phyloP scores from a whole-genome alignment of 2,888 invertebrate species.

The Leptopilina syphax region DNA sequence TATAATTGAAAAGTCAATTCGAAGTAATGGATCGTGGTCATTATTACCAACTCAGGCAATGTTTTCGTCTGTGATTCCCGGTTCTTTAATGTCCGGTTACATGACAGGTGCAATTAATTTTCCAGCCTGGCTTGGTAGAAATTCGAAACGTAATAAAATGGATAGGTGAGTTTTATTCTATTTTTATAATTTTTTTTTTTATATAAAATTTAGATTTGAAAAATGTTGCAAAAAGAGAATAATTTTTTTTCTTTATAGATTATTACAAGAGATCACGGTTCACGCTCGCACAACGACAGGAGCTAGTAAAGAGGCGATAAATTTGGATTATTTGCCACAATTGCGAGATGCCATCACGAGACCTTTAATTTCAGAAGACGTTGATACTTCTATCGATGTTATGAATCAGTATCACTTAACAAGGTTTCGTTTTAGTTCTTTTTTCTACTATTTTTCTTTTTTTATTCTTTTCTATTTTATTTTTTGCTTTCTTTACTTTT shows the following conservation, averaged over 20 bases:
- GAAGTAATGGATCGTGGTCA: slow-evolving; percentile 90
- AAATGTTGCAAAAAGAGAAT: background rate
- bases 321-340: slow-evolving; percentile 91
- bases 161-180: slow-evolving; percentile 80
- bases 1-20: slow-evolving; percentile 88
- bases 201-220: background rate
- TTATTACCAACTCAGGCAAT: slow-evolving; percentile 92
- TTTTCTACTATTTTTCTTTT: no score
- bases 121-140: slow-evolving; percentile 97
- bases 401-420: slow-evolving; percentile 91
- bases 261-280: slow-evolving; percentile 71
- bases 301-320: slow-evolving; percentile 86
- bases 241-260: slow-evolving; percentile 53
- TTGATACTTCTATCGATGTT: slow-evolving; percentile 83
- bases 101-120: slow-evolving; percentile 90
- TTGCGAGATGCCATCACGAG: slow-evolving; percentile 86
- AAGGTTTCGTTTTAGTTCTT: slow-evolving; percentile 62
- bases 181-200: background rate
- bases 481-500: no score
- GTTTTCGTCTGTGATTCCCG: slow-evolving; percentile 94
- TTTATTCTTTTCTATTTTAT: no score
- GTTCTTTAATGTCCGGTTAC: slow-evolving; percentile 89
- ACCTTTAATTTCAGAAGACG: slow-evolving; percentile 88
- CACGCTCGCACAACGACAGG: slow-evolving; percentile 70
- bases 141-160: slow-evolving; percentile 90